These are phyloP conservation scores for Hymenopus coronatus DNA, from an alignment of 2,888 invertebrate genomes.

Conservation along the genomic window DNA sequence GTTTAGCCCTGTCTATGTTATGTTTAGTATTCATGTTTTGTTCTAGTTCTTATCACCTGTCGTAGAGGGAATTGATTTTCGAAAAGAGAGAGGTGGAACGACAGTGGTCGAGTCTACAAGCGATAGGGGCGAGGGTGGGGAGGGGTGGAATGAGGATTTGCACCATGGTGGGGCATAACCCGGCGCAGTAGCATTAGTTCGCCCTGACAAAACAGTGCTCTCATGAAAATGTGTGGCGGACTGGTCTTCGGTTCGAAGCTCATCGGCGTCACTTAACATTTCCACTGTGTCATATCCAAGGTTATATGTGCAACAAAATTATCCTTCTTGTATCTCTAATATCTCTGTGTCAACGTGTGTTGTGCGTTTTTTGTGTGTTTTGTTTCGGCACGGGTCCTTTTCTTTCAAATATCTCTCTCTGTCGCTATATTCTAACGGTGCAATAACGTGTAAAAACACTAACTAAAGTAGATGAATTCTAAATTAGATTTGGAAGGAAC, in stretches of 20 bases:
- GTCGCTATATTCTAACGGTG: neutral
- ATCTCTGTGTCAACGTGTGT: neutral
- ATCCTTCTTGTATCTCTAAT: neutral
- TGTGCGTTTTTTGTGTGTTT: neutral
- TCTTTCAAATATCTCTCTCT: neutral
- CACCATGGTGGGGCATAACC: neutral
- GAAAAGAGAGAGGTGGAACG: neutral
- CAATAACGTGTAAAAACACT: neutral
- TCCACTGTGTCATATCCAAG: neutral
- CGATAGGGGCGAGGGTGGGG: neutral
- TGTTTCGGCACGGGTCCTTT: neutral
- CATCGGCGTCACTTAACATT: neutral
- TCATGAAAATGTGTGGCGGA: neutral
- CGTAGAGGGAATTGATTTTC: neutral
- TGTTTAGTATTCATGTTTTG: neutral
- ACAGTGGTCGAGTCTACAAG: neutral
- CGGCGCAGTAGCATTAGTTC: neutral
- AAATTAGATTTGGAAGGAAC: neutral
- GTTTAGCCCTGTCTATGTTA: neutral
- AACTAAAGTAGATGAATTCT: neutral
- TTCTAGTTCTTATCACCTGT: neutral
- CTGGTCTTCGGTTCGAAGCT: neutral
- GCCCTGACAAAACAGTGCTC: neutral
- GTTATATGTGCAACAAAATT: neutral
- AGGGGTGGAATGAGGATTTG: neutral